Conservation (phyloP, 2,888 invertebrate genomes). For the Drosophila paracracens region DNA sequence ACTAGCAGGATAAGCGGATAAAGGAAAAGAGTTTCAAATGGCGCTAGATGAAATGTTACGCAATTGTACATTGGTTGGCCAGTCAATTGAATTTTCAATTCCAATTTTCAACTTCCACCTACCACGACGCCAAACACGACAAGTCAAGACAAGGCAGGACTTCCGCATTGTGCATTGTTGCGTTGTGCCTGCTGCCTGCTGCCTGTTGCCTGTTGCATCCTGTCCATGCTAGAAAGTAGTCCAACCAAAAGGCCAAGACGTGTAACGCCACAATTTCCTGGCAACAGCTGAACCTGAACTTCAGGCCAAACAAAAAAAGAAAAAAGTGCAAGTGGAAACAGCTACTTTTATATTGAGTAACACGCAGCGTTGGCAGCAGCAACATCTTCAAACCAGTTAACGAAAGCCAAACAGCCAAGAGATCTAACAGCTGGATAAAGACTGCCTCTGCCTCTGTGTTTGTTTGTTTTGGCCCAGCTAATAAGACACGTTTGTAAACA, state of each 20-base stretch:
- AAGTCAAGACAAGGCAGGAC: constrained; percentile 26
- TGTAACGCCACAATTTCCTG: constrained; percentile 71
- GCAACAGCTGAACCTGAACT: constrained; percentile 83
- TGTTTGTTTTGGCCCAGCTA: constrained; percentile 20
- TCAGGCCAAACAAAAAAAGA: constrained; percentile 46
- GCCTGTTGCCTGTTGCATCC: constrained; percentile 50
- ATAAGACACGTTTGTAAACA: constrained; percentile 15
- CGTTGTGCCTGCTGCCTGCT: constrained; percentile 24
- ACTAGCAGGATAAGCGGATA: constrained; percentile 29
- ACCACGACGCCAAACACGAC: constrained; percentile 22
- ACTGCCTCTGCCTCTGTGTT: not conserved
- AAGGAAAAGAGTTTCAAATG: constrained; percentile 57
- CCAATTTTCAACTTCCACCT: constrained; percentile 56
- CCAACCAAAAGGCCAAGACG: constrained; percentile 58
- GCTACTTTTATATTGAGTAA: constrained; percentile 57
- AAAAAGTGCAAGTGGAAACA: constrained; percentile 54
- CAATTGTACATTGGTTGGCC: constrained; percentile 44
- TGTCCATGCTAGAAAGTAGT: constrained; percentile 76
- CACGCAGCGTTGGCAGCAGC: not conserved
- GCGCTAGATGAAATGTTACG: constrained; percentile 72
- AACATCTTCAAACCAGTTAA: constrained; percentile 46
- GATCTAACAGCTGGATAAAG: constrained; percentile 45
- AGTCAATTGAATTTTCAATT: constrained; percentile 35
- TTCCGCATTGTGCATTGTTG: constrained; percentile 58
- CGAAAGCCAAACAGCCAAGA: constrained; percentile 12